Conservation (phyloP, 2,797 vertebrate species). For the Clarias platycephalus region DNA sequence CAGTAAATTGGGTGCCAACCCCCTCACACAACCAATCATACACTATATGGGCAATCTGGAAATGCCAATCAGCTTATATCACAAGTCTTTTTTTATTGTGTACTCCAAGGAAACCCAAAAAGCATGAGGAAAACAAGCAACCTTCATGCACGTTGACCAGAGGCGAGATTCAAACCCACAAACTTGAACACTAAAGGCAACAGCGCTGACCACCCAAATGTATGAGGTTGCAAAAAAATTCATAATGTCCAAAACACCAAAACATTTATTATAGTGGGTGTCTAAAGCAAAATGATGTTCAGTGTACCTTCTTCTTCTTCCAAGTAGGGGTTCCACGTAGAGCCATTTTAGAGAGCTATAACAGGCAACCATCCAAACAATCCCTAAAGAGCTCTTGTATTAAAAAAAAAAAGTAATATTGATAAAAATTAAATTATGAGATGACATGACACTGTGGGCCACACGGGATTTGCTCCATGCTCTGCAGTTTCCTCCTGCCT, state of each 20-base stretch:
- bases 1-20: no score
- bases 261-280: neutral
- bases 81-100: no score
- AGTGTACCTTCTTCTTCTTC: neutral
- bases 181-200: no score
- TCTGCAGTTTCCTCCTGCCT: neutral
- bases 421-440: slow-evolving; percentile 6
- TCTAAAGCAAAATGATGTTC: neutral
- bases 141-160: no score
- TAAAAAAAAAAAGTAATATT: neutral
- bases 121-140: neutral
- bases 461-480: neutral
- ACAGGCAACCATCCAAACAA: neutral
- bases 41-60: no score
- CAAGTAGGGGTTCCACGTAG: neutral
- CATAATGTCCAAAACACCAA: neutral
- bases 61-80: no score
- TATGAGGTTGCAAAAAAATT: neutral
- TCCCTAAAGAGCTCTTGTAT: neutral
- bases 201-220: neutral
- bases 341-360: neutral
- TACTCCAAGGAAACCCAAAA: no score
- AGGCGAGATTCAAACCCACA: no score
- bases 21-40: no score
- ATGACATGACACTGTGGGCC: neutral